Evolutionary conservation across 2,888 invertebrate genomes (phyloP).

Genomic region (Melolontha melolontha): DNA sequence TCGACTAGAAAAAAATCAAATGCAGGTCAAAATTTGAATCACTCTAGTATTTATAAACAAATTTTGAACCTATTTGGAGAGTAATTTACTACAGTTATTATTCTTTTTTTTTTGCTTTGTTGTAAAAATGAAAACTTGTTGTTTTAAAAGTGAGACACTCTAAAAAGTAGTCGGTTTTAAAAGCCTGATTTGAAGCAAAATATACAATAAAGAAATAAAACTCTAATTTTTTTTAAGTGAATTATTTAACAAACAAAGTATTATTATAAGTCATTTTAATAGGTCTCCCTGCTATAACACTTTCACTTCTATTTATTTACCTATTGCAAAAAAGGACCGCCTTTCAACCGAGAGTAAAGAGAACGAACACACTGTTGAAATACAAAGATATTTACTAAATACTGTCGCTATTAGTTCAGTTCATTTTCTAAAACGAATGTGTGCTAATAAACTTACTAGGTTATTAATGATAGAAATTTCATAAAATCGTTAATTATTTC

Average conservation of each 20-base stretch:
- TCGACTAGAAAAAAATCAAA: no score
- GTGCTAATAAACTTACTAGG: neutral
- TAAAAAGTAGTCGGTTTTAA: neutral
- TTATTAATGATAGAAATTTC: constrained; percentile 16
- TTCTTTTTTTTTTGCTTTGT: neutral
- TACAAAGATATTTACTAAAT: constrained; percentile 17
- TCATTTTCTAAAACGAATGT: constrained; percentile 14
- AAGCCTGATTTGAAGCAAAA: neutral
- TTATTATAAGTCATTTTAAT: constrained; percentile 1
- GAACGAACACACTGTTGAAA: constrained; percentile 2
- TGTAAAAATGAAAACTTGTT: neutral
- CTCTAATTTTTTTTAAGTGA: constrained; percentile 4
- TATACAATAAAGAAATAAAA: no score
- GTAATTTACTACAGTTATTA: no score
- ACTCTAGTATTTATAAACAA: no score
- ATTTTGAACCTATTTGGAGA: no score
- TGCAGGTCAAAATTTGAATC: no score
- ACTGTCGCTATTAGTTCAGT: constrained; percentile 5
- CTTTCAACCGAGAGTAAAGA: neutral
- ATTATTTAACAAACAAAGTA: constrained; percentile 7
- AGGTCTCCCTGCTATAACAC: neutral
- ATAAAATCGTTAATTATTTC: constrained; percentile 25
- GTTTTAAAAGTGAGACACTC: no score
- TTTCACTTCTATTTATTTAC: constrained; percentile 18
- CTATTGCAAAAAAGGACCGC: neutral